Evolutionary conservation across 2,888 invertebrate genomes (phyloP).

Genomic region (Dolichopus griseipennis): DNA sequence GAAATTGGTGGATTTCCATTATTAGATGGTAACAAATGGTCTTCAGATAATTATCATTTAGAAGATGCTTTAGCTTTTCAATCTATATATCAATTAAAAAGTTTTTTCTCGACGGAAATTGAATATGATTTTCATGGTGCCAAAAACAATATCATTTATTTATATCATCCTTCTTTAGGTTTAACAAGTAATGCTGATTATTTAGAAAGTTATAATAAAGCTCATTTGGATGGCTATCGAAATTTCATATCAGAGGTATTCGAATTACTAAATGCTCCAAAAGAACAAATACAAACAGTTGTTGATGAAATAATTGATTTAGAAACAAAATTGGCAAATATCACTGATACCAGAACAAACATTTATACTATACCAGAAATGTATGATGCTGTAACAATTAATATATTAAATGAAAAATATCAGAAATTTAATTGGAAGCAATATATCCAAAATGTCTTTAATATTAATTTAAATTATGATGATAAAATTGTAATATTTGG

Average conservation of each 20-base stretch:
- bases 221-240: conserved; percentile 20
- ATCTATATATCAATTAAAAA: conserved; percentile 15
- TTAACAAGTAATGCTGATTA: conserved; percentile 20
- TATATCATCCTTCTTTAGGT: conserved; percentile 18
- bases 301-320: conserved; percentile 26
- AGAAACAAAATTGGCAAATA: conserved; percentile 25
- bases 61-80: conserved; percentile 18
- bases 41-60: conserved; percentile 20
- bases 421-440: conserved; percentile 21
- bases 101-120: conserved; percentile 14
- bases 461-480: conserved; percentile 15
- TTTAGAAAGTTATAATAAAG: conserved; percentile 16
- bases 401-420: conserved; percentile 16
- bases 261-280: conserved; percentile 21
- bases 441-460: conserved; percentile 21
- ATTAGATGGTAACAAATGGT: conserved; percentile 21
- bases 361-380: conserved; percentile 18
- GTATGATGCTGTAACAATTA: conserved; percentile 20
- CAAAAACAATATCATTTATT: conserved; percentile 17
- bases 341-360: conserved; percentile 18
- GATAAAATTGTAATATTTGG: conserved; percentile 19
- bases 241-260: neutral
- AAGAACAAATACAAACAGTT: conserved; percentile 19
- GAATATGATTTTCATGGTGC: conserved; percentile 21
- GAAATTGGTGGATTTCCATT: conserved; percentile 22